phyloP scores from a whole-genome alignment of 2,888 invertebrate genomes.

The Torymus auratus region DNA sequence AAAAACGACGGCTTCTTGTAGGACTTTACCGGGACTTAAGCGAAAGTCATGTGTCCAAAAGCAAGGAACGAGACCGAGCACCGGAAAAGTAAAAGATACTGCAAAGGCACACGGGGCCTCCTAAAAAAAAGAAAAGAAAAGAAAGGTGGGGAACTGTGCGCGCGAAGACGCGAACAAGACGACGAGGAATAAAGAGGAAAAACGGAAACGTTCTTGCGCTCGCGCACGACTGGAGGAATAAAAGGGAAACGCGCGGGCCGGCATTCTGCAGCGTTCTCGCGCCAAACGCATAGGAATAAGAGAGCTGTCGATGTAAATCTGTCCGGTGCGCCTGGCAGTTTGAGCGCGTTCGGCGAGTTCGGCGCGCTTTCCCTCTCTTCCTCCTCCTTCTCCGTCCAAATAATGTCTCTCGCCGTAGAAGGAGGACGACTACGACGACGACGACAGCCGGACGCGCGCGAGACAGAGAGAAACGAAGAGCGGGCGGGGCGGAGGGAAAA shows the following conservation, averaged over 20 bases:
- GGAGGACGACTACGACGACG: slow-evolving; percentile 34
- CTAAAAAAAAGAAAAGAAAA: not conserved
- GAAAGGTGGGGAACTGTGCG: not conserved
- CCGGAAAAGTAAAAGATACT: slow-evolving; percentile 8
- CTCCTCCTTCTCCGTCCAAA: slow-evolving; percentile 21
- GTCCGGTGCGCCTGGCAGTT: slow-evolving; percentile 45
- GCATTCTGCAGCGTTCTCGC: slow-evolving; percentile 16
- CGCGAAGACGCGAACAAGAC: not conserved
- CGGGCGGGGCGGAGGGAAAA: not conserved
- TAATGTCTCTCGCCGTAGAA: slow-evolving; percentile 23
- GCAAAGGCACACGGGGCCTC: not conserved
- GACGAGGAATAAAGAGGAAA: not conserved
- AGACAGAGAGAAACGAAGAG: not conserved
- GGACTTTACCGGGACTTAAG: not conserved
- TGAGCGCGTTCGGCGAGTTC: slow-evolving; percentile 33
- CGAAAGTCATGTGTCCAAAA: slow-evolving; percentile 2
- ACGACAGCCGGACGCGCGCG: slow-evolving; percentile 31
- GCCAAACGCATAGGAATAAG: slow-evolving; percentile 36
- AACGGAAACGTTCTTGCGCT: not conserved
- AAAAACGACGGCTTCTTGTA: not conserved
- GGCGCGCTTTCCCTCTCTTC: slow-evolving; percentile 1
- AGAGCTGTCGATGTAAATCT: slow-evolving; percentile 57
- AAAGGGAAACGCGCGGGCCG: slow-evolving; percentile 2
- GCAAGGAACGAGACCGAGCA: not conserved
- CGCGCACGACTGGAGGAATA: slow-evolving; percentile 10